These are phyloP conservation scores for Macrosoma leucophasiata DNA, from an alignment of 2,888 invertebrate species.

Conservation along the genomic window DNA sequence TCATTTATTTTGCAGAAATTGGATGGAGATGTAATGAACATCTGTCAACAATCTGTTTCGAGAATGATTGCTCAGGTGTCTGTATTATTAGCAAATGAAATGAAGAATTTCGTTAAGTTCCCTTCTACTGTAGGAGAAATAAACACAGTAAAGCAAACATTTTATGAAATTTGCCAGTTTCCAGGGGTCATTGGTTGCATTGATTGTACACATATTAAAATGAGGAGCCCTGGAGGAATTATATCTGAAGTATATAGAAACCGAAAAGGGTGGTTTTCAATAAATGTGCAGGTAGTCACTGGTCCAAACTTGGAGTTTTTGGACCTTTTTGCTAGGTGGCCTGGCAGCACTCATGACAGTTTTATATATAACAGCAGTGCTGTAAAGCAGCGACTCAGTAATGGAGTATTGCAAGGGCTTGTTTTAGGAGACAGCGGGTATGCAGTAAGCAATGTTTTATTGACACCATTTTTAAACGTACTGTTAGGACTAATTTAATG, in stretches of 20 bases:
- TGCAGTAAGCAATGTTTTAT: constrained; percentile 15
- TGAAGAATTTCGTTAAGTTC: constrained; percentile 19
- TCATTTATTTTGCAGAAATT: constrained; percentile 12
- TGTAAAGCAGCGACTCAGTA: constrained; percentile 5
- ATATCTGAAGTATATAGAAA: constrained; percentile 25
- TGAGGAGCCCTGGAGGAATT: constrained; percentile 25
- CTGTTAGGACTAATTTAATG: too few species aligned
- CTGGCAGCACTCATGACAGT: constrained; percentile 24
- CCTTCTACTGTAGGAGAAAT: constrained; percentile 13
- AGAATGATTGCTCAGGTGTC: constrained; percentile 20
- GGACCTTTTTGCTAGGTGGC: constrained; percentile 28
- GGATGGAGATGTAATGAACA: constrained; percentile 21
- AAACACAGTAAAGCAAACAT: constrained; percentile 13
- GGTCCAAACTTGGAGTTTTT: constrained; percentile 27
- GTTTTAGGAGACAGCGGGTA: constrained; percentile 22
- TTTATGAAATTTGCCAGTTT: constrained; percentile 20
- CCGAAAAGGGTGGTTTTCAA: constrained; percentile 25
- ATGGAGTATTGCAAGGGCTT: constrained; percentile 11
- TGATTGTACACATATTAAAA: constrained; percentile 28
- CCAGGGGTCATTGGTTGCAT: constrained; percentile 24
- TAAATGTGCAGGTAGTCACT: constrained; percentile 29
- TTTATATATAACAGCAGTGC: constrained; percentile 20
- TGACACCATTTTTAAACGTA: constrained; percentile 15
- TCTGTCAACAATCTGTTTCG: constrained; percentile 25
- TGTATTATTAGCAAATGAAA: constrained; percentile 18